These are phyloP conservation scores for Eubucco bourcierii DNA, from an alignment of 2,113 vertebrate genomes.

Conservation along the genomic window DNA sequence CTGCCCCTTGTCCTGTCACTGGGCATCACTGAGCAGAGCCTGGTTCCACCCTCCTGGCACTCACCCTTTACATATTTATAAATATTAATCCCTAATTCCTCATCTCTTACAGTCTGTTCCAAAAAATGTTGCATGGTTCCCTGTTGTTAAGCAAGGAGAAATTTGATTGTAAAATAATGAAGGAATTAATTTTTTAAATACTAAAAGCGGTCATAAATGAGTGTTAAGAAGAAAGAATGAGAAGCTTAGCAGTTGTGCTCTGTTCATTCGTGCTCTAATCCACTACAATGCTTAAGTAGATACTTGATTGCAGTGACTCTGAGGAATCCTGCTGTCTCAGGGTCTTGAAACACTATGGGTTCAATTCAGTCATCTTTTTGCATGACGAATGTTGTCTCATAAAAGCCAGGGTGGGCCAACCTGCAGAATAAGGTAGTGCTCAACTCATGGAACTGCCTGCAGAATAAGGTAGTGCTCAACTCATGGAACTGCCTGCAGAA, in stretches of 20 bases:
- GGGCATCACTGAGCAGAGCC: too few relatives aligned
- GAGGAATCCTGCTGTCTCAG: not conserved
- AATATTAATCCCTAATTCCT: not conserved
- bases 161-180: not conserved
- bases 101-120: not conserved
- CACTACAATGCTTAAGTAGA: not conserved
- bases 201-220: not conserved
- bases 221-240: not conserved
- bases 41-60: too few relatives aligned
- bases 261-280: not conserved
- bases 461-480: too few relatives aligned
- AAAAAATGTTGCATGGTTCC: not conserved
- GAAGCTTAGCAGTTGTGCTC: not conserved
- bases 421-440: not conserved
- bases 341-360: not conserved
- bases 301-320: not conserved
- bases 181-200: not conserved
- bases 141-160: not conserved
- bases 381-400: not conserved
- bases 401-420: not conserved
- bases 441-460: not conserved
- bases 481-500: not conserved
- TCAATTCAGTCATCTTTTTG: not conserved
- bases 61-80: too few relatives aligned
- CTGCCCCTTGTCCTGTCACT: too few relatives aligned